phyloP scores from a whole-genome alignment of 2,797 vertebrate species.

The Gymnopithys bicolor region DNA sequence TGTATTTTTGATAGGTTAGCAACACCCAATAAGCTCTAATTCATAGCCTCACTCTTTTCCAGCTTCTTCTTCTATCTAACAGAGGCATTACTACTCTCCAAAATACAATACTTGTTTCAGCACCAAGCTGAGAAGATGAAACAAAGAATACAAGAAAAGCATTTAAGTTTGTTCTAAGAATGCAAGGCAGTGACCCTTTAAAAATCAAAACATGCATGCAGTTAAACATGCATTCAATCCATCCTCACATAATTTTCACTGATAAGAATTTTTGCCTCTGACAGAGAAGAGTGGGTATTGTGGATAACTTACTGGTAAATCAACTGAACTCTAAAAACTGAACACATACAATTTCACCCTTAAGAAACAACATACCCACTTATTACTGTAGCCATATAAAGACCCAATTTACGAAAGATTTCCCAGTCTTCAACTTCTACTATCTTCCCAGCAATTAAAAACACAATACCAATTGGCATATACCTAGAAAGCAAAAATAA shows the following conservation, averaged over 20 bases:
- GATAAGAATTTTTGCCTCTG: not conserved
- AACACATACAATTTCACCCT: not conserved
- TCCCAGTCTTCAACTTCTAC: conserved; percentile 98
- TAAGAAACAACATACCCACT: conserved; percentile 85
- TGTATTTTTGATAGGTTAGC: not conserved
- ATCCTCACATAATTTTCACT: not conserved
- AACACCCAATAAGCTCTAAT: not conserved
- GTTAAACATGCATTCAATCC: not conserved
- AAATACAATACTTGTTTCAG: not conserved
- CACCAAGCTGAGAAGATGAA: not conserved
- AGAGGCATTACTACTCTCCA: not conserved
- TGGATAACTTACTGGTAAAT: not conserved
- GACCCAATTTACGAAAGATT: conserved; percentile 95
- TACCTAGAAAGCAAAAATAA: conserved; percentile 84
- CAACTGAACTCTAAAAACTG: not conserved
- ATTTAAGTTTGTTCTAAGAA: not conserved
- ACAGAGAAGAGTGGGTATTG: not conserved
- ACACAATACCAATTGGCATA: conserved; percentile 95
- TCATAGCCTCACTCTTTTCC: not conserved
- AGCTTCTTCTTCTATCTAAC: not conserved
- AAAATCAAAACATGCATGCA: not conserved
- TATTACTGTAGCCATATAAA: conserved; percentile 98
- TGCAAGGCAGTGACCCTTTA: not conserved
- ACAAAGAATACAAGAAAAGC: not conserved
- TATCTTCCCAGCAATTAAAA: conserved; percentile 97